Conservation (phyloP, 1,140 invertebrate genomes). For the Cydia amplana region DNA sequence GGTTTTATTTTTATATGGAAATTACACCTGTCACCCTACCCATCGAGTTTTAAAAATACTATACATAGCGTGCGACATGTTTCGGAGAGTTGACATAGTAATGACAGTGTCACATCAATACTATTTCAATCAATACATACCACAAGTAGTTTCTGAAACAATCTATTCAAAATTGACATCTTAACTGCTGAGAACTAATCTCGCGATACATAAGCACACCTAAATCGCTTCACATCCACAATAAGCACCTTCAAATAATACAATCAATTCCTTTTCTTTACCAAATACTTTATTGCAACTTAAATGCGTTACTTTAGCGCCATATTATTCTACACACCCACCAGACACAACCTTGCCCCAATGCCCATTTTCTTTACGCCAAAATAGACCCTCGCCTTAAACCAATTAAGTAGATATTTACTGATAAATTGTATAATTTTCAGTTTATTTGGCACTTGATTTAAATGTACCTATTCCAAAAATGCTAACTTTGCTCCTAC, state of each 20-base stretch:
- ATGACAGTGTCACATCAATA: no score
- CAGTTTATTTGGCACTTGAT: conserved; percentile 4
- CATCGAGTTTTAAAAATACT: no score
- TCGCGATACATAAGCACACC: background rate
- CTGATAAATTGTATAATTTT: background rate
- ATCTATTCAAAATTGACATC: no score
- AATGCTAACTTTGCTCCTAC: background rate
- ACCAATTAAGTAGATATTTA: conserved; percentile 11
- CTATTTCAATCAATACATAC: no score
- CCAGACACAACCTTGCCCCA: background rate
- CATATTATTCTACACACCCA: background rate
- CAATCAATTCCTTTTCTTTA: conserved; percentile 1
- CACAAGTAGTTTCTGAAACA: no score
- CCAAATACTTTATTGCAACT: background rate
- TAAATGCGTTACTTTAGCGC: background rate
- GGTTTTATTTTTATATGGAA: no score
- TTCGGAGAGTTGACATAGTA: no score
- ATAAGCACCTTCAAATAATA: background rate
- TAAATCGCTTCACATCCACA: conserved; percentile 10
- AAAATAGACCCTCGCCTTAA: background rate
- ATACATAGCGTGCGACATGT: no score
- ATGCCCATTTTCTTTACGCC: background rate
- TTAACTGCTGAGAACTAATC: background rate
- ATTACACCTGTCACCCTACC: no score
- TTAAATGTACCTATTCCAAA: background rate